phyloP scores from a whole-genome alignment of 2,113 vertebrate species.

The Pica pica region DNA sequence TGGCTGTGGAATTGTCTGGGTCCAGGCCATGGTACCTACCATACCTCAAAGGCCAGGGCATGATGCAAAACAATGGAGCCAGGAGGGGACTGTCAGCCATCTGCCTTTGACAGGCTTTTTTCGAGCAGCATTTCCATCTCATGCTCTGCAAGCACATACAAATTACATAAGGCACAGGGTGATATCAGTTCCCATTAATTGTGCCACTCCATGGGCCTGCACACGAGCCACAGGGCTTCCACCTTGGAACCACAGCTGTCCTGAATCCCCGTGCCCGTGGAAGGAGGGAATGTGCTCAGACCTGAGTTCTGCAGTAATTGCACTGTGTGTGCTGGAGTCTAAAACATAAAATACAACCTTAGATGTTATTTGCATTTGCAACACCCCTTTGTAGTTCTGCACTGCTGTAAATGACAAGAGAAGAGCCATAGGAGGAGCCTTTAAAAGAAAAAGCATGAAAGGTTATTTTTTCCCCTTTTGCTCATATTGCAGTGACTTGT shows the following conservation, averaged over 20 bases:
- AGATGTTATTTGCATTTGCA: not conserved
- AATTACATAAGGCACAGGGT: not conserved
- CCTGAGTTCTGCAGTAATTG: not conserved
- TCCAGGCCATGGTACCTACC: not conserved
- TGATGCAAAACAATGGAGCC: not conserved
- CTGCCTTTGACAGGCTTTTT: not conserved
- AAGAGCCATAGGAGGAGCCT: constrained; percentile 28
- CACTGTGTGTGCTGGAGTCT: not conserved
- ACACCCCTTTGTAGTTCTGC: not conserved
- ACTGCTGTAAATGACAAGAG: not conserved
- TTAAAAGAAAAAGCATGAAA: constrained; percentile 30
- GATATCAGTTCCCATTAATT: not conserved
- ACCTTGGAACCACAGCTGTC: not conserved
- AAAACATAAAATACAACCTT: not conserved
- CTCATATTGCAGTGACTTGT: constrained; percentile 70
- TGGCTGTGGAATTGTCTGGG: not conserved
- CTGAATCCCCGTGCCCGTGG: not conserved
- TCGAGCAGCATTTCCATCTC: not conserved
- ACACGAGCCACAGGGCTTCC: accelerated
- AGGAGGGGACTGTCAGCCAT: not conserved
- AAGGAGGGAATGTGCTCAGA: not conserved
- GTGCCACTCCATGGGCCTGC: not conserved
- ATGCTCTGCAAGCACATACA: accelerated
- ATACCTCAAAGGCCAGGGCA: accelerated
- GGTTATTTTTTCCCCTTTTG: constrained; percentile 64